phyloP scores from a whole-genome alignment of 2,888 invertebrate genomes.

The Pseudoips prasinana region DNA sequence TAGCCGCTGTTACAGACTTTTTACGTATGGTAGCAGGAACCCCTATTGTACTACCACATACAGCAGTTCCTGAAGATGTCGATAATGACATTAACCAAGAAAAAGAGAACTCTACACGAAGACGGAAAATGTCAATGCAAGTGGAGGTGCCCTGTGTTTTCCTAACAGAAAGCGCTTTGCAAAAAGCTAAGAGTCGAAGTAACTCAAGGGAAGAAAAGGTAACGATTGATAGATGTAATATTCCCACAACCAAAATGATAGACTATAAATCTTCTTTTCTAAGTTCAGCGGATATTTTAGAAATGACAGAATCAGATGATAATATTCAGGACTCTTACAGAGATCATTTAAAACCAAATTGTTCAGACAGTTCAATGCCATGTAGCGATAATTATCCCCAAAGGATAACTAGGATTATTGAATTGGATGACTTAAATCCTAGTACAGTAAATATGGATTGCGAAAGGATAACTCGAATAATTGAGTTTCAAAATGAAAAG shows the following conservation, averaged over 20 bases:
- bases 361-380: conserved; percentile 23
- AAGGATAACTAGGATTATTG: conserved; percentile 74
- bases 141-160: conserved; percentile 80
- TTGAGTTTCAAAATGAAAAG: conserved; percentile 66
- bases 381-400: conserved; percentile 56
- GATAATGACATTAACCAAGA: conserved; percentile 72
- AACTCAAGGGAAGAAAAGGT: conserved; percentile 73
- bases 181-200: conserved; percentile 71
- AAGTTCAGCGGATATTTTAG: conserved; percentile 57
- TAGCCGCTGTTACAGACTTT: conserved; percentile 85
- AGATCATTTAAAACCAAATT: conserved; percentile 42
- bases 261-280: conserved; percentile 57
- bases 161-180: conserved; percentile 72
- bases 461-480: conserved; percentile 71
- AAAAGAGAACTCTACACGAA: conserved; percentile 65
- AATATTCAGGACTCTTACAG: conserved; percentile 38
- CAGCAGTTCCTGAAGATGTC: conserved; percentile 61
- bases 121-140: conserved; percentile 79
- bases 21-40: conserved; percentile 84
- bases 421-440: conserved; percentile 63
- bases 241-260: conserved; percentile 56
- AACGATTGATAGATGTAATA: conserved; percentile 60
- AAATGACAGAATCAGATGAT: conserved; percentile 47
- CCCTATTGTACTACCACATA: conserved; percentile 81
- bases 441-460: conserved; percentile 46